Conservation (phyloP, 1,140 invertebrate species). For the Pollicipes pollicipes region DNA sequence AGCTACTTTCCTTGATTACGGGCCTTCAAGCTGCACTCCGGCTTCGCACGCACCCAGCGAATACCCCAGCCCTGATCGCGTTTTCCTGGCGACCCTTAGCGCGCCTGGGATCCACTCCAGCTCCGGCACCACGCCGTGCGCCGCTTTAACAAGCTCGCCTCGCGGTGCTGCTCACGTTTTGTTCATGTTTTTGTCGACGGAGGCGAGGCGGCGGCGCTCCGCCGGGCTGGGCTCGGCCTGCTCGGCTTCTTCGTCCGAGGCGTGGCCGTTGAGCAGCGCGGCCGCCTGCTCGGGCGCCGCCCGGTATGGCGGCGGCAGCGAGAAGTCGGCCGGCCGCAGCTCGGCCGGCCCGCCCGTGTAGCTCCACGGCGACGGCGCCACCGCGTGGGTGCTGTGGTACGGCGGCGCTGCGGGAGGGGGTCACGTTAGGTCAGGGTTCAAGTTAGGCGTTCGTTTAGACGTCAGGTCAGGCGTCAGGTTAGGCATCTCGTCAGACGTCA, state of each 20-base stretch:
- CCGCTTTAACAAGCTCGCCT: no score
- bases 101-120: no score
- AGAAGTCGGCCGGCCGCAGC: constrained; percentile 28
- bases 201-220: not conserved
- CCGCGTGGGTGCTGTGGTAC: constrained; percentile 58
- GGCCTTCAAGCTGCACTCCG: no score
- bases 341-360: constrained; percentile 36
- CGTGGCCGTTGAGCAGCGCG: constrained; percentile 14
- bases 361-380: constrained; percentile 58
- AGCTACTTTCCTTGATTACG: no score
- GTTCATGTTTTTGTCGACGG: constrained; percentile 47
- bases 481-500: no score
- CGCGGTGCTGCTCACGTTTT: constrained; percentile 29
- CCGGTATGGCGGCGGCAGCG: constrained; percentile 32
- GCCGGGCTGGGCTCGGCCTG: not conserved
- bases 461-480: no score
- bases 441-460: no score
- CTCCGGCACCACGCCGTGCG: no score
- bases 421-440: no score
- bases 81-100: no score
- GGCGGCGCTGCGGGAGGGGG: constrained; percentile 46
- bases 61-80: no score
- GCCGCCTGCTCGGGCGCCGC: constrained; percentile 21
- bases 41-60: no score
- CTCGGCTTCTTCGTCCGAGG: not conserved